Conservation (phyloP, 2,888 invertebrate genomes). For the Hemithea aestivaria region DNA sequence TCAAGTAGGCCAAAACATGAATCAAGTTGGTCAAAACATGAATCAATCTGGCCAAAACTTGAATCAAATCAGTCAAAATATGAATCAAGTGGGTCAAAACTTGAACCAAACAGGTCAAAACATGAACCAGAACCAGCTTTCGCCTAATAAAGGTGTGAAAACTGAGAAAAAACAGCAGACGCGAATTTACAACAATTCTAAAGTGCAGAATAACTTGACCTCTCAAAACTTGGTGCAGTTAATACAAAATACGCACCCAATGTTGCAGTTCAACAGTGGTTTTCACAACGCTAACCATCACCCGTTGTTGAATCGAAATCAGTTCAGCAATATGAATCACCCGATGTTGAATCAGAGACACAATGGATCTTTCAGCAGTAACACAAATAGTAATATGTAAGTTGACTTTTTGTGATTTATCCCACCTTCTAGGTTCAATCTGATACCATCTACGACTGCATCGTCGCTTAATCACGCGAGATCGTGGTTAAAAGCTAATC, state of each 20-base stretch:
- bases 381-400: constrained; percentile 36
- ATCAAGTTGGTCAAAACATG: constrained; percentile 36
- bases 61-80: constrained; percentile 38
- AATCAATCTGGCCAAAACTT: constrained; percentile 30
- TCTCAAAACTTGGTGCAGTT: constrained; percentile 66
- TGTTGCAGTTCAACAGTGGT: constrained; percentile 60
- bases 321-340: constrained; percentile 44
- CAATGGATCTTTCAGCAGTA: constrained; percentile 46
- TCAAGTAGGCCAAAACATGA: constrained; percentile 31
- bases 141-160: constrained; percentile 40
- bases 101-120: constrained; percentile 31
- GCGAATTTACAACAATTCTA: constrained; percentile 51
- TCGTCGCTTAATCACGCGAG: no score
- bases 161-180: constrained; percentile 50
- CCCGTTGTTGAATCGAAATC: constrained; percentile 56
- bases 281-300: constrained; percentile 69
- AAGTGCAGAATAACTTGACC: constrained; percentile 39
- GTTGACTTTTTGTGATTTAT: constrained; percentile 15
- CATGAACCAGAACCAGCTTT: constrained; percentile 30
- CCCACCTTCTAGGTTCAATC: no score
- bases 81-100: constrained; percentile 36
- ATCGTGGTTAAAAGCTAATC: no score
- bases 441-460: no score
- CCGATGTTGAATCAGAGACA: constrained; percentile 47
- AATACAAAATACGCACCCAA: constrained; percentile 70